phyloP scores from a whole-genome alignment of 2,113 vertebrate species.

The Mesembrinibis cayennensis region DNA sequence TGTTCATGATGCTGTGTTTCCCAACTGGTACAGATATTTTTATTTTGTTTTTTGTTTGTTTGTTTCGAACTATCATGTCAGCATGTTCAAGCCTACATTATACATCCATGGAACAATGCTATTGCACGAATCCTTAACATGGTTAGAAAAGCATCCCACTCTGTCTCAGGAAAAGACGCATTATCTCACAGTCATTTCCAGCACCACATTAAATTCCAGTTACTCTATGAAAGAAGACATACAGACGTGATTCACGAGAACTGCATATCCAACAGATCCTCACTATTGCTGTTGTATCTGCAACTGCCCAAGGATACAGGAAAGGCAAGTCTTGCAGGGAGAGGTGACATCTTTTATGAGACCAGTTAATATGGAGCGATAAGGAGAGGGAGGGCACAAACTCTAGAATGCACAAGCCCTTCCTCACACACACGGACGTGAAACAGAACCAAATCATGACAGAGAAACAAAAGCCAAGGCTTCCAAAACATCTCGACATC shows the following conservation, averaged over 20 bases:
- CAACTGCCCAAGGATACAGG: constrained; percentile 10
- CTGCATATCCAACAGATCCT: not conserved
- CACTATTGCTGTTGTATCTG: not conserved
- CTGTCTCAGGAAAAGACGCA: not conserved
- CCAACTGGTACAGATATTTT: not conserved
- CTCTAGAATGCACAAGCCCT: not conserved
- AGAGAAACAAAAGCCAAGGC: not conserved
- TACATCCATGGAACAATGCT: not conserved
- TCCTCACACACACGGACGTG: not conserved
- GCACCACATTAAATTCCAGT: not conserved
- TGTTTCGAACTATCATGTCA: not conserved
- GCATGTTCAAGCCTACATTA: not conserved
- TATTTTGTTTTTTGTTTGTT: not conserved
- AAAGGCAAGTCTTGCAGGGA: not conserved
- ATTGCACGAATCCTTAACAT: not conserved
- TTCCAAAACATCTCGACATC: constrained; percentile 28
- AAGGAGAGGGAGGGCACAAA: not conserved
- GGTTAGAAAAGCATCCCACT: not conserved
- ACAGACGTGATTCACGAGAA: not conserved
- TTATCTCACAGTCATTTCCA: not conserved
- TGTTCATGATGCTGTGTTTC: not conserved
- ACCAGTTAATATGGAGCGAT: not conserved
- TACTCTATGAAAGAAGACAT: not conserved
- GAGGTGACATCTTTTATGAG: not conserved
- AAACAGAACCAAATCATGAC: not conserved